Evolutionary conservation across 1,140 invertebrate genomes (phyloP), one percentile per base, ranked within the genome.

Genomic region (Lineus longissimus): DNA sequence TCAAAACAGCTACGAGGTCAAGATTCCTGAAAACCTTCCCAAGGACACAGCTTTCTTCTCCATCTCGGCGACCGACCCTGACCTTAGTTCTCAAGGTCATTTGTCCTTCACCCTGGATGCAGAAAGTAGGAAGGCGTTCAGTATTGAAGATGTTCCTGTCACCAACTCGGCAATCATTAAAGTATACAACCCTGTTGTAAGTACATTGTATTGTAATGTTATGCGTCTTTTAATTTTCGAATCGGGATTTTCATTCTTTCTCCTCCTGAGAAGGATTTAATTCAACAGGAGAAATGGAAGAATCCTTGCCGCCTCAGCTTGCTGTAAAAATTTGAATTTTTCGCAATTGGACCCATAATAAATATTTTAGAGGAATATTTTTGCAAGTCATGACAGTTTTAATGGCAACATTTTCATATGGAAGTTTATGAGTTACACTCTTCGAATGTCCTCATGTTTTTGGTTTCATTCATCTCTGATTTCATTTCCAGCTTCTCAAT

Each of bases 1-100:
- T 23, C 19, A 67, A 45, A 33, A 1, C 90, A 91, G 62, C 78
- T 97, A 51, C 47, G n/a, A 51, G 25, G 25, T 27, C n/a, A 4
- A 19, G 47, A 23, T 51, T 23, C 47, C 47, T 9, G 47, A 51
- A 51, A 9, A 51, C 6, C 9, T 19, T 4, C 47, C 47, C 19
- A 19, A 51, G n/a, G 47, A n/a, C n/a, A 19, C 6, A 9, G n/a
- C 6, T 6, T 19, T 51, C 19, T 23, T 51, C n/a, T 51, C 47
- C 6, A 27, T 51, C 19, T 23, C 25, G n/a, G 47, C 47, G n/a
- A 19, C 19, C 9, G 47, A 51, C 25, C 19, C n/a, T 23, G 47
- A 51, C 25, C 6, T 51, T n/a, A 27, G n/a, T 27, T 19, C n/a
- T 27, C 19, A 51, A 51, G 47, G 47, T 51, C 47, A 51, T 6